Conservation (phyloP, 1,140 invertebrate genomes). For the Drosophila guanche region DNA sequence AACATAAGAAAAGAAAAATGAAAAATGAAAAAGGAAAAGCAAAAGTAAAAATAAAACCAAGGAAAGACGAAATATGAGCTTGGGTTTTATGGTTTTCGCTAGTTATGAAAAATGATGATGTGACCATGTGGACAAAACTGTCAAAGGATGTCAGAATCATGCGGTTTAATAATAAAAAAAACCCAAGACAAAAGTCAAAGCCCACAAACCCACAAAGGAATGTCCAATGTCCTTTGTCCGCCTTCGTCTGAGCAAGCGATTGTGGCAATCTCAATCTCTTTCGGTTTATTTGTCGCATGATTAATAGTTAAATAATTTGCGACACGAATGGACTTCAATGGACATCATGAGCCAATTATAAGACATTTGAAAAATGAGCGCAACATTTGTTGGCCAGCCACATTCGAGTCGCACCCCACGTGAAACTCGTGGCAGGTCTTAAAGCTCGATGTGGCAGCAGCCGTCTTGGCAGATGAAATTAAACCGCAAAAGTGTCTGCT, state of each 20-base stretch:
- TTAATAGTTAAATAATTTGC: conserved; percentile 78
- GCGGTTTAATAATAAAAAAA: conserved; percentile 70
- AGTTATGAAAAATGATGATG: conserved; percentile 79
- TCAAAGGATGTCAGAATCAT: conserved; percentile 81
- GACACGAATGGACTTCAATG: conserved; percentile 65
- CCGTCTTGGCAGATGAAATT: conserved; percentile 69
- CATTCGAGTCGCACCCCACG: conserved; percentile 7
- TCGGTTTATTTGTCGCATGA: conserved; percentile 67
- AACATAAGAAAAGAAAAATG: conserved; percentile 2
- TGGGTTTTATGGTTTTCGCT: conserved; percentile 51
- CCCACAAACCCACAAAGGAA: conserved; percentile 26
- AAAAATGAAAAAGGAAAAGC: conserved; percentile 1
- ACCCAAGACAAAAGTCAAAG: conserved; percentile 43
- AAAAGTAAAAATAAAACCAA: not conserved
- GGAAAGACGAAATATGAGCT: conserved; percentile 52
- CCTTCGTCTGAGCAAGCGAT: not conserved
- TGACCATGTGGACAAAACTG: conserved; percentile 74
- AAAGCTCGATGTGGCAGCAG: conserved; percentile 29
- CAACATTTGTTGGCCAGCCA: not conserved
- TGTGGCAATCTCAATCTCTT: conserved; percentile 38
- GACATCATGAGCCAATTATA: conserved; percentile 68
- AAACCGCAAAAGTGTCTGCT: conserved; percentile 79
- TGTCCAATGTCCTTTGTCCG: too few relatives aligned
- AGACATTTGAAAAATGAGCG: conserved; percentile 45
- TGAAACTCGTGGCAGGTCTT: conserved; percentile 7